A percentile compares a stretch with the other conserved stretches of the same genome.
Evolutionary conservation across 2,888 invertebrate species (phyloP).

Genomic region (Drosophila acutilabella): DNA sequence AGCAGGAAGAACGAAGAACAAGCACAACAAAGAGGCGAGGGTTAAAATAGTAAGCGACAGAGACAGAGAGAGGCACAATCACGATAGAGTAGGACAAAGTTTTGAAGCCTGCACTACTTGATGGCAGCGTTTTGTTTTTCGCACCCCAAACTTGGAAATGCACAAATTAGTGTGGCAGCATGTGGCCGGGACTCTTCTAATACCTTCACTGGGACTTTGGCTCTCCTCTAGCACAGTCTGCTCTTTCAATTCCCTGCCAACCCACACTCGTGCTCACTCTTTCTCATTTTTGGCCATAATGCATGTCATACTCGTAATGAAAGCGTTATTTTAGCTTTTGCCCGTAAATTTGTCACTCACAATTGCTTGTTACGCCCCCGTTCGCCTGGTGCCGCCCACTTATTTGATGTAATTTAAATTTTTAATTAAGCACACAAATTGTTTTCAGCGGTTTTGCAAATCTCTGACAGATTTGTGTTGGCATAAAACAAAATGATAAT

Average conservation of each 20-base stretch:
- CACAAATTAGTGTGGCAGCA: slow-evolving; percentile 79
- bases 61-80: background rate
- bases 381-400: slow-evolving; percentile 1
- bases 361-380: slow-evolving; percentile 48
- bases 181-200: slow-evolving; percentile 60
- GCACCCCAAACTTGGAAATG: slow-evolving; percentile 74
- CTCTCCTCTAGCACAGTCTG: background rate
- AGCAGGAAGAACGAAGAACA: slow-evolving; percentile 15
- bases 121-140: slow-evolving; percentile 72
- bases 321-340: slow-evolving; percentile 40
- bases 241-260: no score
- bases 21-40: background rate
- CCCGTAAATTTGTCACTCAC: slow-evolving; percentile 69
- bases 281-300: slow-evolving; percentile 55
- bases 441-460: slow-evolving; percentile 72
- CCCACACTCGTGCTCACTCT: background rate
- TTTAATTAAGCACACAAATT: slow-evolving; percentile 81
- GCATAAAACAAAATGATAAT: slow-evolving; percentile 69
- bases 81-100: slow-evolving; percentile 42
- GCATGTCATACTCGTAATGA: slow-evolving; percentile 74
- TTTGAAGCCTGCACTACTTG: slow-evolving; percentile 54
- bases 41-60: background rate
- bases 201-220: slow-evolving; percentile 12
- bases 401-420: slow-evolving; percentile 81
- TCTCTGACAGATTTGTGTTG: slow-evolving; percentile 69